Percentiles rank a stretch among this genome's conserved stretches.
phyloP scores from a whole-genome alignment of 2,888 invertebrate genomes.

The Hirtodrosophila duncani region DNA sequence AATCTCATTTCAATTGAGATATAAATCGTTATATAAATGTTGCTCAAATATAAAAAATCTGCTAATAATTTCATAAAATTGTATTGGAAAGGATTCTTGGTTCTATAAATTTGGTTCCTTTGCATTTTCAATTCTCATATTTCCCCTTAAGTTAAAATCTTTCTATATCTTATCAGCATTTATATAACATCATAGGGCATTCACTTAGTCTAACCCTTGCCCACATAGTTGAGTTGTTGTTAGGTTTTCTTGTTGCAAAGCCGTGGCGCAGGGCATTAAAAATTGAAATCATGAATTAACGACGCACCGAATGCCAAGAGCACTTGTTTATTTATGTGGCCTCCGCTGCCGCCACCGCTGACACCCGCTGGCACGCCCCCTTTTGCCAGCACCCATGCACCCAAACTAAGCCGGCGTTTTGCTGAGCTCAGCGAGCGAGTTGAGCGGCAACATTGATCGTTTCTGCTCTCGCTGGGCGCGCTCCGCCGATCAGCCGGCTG shows the following conservation, averaged over 20 bases:
- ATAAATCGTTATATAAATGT: too few relatives aligned
- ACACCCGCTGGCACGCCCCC: background rate
- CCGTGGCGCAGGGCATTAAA: constrained; percentile 66
- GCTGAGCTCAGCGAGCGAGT: constrained; percentile 42
- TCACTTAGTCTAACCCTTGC: background rate
- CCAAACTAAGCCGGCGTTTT: constrained; percentile 46
- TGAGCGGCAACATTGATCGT: too few relatives aligned
- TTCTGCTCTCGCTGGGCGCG: background rate
- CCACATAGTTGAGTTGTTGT: background rate
- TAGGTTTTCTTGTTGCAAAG: constrained; percentile 28
- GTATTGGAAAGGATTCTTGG: too few relatives aligned
- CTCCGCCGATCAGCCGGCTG: constrained; percentile 6
- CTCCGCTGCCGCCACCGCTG: constrained; percentile 1
- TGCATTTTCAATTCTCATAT: too few relatives aligned
- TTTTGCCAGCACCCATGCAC: background rate
- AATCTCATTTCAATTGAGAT: too few relatives aligned
- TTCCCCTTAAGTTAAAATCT: too few relatives aligned
- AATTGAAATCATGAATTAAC: constrained; percentile 72
- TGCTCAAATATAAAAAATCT: too few relatives aligned
- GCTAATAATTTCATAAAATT: too few relatives aligned
- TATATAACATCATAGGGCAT: constrained; percentile 8
- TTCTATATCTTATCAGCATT: too few relatives aligned
- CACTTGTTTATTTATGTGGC: constrained; percentile 70
- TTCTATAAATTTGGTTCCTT: too few relatives aligned
- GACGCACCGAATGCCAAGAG: constrained; percentile 69